Evolutionary conservation across 2,888 invertebrate genomes (phyloP), one percentile per base, ranked within the genome.

Genomic region (Stenchaetothrips biformis): DNA sequence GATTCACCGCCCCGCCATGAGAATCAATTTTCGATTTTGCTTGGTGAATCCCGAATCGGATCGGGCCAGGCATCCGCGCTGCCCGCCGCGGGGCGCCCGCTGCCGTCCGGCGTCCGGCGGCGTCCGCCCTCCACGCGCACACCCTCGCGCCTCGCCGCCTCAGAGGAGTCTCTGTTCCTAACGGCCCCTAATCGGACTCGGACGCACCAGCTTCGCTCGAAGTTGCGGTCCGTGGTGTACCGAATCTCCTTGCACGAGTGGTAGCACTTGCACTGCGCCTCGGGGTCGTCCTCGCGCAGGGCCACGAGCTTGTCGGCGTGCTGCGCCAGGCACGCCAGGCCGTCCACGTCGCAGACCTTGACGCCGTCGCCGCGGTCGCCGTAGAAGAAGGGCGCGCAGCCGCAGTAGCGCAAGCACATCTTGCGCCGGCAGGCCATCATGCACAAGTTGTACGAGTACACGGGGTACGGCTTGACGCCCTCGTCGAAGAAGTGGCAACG

Each of bases 381-480:
- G 83, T 93, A 93, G 84, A 94, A 94, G 85, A 93, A 92, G 0
- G 94, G 94, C 59, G 92, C 88, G 85, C 94, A 94, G 0, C 89
- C 89, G 85, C 94, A 94, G 80, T 90, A 86, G 81, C 89, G 87
- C 11, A 90, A 86, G 49, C 92, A 90, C 48, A 92, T 86, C 11
- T 87, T 86, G 83, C 92, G 90, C 59, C 93, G 89, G 83, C 94
- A 94, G 84, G 94, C 93, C 87, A 92, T 91, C 11, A 91, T 87
- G 83, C 94, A 94, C 85, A 93, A 87, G 0, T 90, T 91, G 84
- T 90, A 91, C 2, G 92, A 91, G 86, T 94, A 94, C 59, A 92
- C 89, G 0, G 93, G 90, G 82, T 92, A 91, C 80, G 88, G 85
- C 81, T 93, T 86, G 67, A 90, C 89, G 80, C 91, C 91, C 85